Base-by-base conservation (phyloP, 1,140 invertebrate species). In the Drosophila orena region DNA sequence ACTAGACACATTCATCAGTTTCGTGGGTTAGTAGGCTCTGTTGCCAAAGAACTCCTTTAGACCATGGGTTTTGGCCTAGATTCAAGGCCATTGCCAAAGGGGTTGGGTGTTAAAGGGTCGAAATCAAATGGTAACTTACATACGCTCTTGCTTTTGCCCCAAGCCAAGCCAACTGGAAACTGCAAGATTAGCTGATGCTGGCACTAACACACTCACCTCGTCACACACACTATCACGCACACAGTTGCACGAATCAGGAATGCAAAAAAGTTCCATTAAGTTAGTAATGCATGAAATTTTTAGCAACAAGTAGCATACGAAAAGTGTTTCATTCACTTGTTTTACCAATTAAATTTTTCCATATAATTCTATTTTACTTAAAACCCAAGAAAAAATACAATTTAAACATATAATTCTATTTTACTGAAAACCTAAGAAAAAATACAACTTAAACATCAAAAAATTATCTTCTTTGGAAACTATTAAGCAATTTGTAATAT, bases 161-260 rank as follows among this genome's bases (percentile, higher is more conserved):
- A 86, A 86, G 83, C 83, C 84, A 88, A 89, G 84, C 84, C 83
- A 88, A 72, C 83, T 88, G 83, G 76, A 88, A 88, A 70, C 76
- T 69, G 49, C 37, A 59, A 89, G 83, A 88, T 88, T 89, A 88
- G 83, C 83, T 58, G 62, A 66, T 42, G 70, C 70, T 53, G 52
- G 43, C 55, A 66, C 57, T 47, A 46, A 47, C 58, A 44, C 54
- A 52, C 58, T 37, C 40, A 62, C 15, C n/a, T 30, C 30, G 30
- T 22, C 30, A 69, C 10, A 17, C 42, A 20, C 30, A 22, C 27
- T 34, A 30, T 30, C 24, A 44, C 42, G 30, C 24, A 15, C 17
- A 17, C 17, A 27, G 27, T 22, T 11, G 30, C 43, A 38, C 37
- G 4, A 10, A 37, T 37, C 35, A 53, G 3, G 30, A 30, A 35